These are phyloP conservation scores for Oncorhynchus clarkii DNA, from an alignment of 2,113 vertebrate genomes.

Conservation along the genomic window DNA sequence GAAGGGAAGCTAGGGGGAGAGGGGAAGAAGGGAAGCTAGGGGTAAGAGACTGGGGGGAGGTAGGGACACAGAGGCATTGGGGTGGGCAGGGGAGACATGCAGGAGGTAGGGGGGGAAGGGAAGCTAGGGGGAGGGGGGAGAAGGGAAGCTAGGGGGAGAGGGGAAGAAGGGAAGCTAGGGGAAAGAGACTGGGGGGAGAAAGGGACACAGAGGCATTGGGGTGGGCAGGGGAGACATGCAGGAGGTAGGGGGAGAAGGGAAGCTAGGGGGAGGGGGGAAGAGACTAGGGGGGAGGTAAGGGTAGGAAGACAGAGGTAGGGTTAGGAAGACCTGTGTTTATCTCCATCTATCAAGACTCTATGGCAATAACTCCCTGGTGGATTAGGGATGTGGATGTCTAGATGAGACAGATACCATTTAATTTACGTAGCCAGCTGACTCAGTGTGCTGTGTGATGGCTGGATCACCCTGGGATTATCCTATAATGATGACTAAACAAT, in stretches of 20 bases:
- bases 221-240: too few species aligned
- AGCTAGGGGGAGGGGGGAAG: background rate
- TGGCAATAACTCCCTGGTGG: background rate
- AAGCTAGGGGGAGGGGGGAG: too few species aligned
- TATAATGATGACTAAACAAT: constrained; percentile 33
- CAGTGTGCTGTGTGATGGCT: background rate
- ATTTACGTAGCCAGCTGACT: constrained; percentile 27
- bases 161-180: too few species aligned
- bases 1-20: too few species aligned
- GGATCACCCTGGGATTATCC: background rate
- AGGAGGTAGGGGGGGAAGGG: background rate
- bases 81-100: too few species aligned
- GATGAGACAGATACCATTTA: background rate
- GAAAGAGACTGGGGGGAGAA: too few species aligned
- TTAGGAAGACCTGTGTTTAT: background rate
- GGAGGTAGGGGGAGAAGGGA: background rate
- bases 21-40: too few species aligned
- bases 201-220: too few species aligned
- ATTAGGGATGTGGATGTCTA: background rate
- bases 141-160: background rate
- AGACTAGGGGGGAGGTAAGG: background rate
- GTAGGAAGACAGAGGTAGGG: background rate
- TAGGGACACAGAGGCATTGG: too few species aligned
- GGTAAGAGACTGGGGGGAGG: too few species aligned
- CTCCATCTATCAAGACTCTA: background rate